phyloP scores from a whole-genome alignment of 2,113 vertebrate genomes.

The Ictalurus furcatus region DNA sequence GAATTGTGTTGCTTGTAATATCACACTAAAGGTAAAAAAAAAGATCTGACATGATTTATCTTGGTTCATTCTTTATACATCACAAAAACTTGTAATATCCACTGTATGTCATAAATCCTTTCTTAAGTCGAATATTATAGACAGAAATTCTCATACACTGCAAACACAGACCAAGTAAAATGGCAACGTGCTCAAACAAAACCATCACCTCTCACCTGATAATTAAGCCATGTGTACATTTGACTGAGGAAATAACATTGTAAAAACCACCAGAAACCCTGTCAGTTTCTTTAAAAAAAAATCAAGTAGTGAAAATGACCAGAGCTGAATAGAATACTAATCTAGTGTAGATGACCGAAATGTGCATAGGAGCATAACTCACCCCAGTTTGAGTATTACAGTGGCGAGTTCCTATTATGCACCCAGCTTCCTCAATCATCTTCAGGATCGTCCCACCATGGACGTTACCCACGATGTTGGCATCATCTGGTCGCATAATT shows the following conservation, averaged over 20 bases:
- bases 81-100: too few relatives aligned
- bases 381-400: conserved; percentile 87
- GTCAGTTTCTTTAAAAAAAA: background rate
- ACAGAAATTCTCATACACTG: too few relatives aligned
- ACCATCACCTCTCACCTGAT: too few relatives aligned
- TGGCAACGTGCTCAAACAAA: too few relatives aligned
- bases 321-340: background rate
- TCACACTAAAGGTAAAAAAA: background rate
- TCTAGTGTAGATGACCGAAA: too few relatives aligned
- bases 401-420: conserved; percentile 91
- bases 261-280: background rate
- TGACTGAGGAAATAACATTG: background rate
- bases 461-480: conserved; percentile 88
- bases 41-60: background rate
- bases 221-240: background rate
- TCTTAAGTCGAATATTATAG: too few relatives aligned
- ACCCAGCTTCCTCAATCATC: conserved; percentile 96
- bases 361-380: conserved; percentile 41
- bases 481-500: conserved; percentile 92
- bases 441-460: conserved; percentile 93
- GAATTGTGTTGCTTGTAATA: background rate
- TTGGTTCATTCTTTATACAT: too few relatives aligned
- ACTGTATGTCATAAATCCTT: background rate
- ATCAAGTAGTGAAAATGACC: background rate
- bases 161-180: too few relatives aligned